Evolutionary conservation across 2,113 vertebrate species (phyloP), one percentile per base, ranked within the genome.

Genomic region (Sterna hirundo): DNA sequence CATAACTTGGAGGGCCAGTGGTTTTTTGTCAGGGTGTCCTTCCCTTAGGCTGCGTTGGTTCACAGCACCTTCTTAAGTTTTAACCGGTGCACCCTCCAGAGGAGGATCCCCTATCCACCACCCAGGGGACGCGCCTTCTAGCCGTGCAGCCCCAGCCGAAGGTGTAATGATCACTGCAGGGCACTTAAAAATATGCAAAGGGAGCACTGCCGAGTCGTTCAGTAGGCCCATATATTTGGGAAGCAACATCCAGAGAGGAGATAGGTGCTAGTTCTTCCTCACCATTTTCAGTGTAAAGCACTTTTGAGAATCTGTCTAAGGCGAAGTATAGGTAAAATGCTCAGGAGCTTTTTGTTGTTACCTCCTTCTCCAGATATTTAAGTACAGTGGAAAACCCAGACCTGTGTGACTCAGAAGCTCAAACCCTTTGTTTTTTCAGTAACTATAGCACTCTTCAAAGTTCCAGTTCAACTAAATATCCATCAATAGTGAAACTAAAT

Each of bases 201-300:
- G 32, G 15, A 69, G 5, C 38, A 7, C 4, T 40, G 65, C 38
- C 22, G 10, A 9, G 61, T 47, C 3, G 2, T 38, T 76, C 38
- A 34, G 1, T 17, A 42, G 47, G 8, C 11, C 54, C 18, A 0
- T 18, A 5, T 13, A 2, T 26, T 46, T 27, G 30, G 60, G 61
- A 71, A 86, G 30, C 36, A 71, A 10, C 7, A 79, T 13, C 21
- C 61, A 69, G 83, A 42, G 15, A 36, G 32, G 49, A 61, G 18
- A 22, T 0, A 11, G 3, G 6, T 47, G 20, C 16, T 75, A 10
- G 13, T 14, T 70, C 29, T 81, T 66, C 60, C 21, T 79, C 47
- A 6, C 8, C 5, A 4, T 55, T 92, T 71, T n/a, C 42, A 32
- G 11, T 32, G 40, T 21, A 78, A 92, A 70, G 4, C 10, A 3